Conservation (phyloP, 1,140 invertebrate genomes). For the Drosophila persimilis region DNA sequence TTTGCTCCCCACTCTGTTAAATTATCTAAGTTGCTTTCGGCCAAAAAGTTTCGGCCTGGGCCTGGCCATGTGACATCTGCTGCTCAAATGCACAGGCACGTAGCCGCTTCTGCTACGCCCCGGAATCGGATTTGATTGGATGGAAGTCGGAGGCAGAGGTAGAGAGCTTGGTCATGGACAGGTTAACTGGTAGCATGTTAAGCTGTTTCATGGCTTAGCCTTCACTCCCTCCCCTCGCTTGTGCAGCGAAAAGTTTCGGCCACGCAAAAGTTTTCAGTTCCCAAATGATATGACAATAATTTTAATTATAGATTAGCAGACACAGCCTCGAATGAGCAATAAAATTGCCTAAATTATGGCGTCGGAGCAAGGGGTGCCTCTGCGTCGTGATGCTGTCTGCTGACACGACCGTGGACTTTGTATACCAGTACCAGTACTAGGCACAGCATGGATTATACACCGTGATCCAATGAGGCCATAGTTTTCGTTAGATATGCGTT, state of each 20-base stretch:
- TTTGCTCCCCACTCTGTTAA: constrained; percentile 32
- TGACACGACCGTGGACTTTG: too few relatives aligned
- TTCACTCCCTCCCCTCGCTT: neutral
- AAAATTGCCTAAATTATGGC: constrained; percentile 52
- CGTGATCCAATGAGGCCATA: too few relatives aligned
- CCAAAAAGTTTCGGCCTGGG: constrained; percentile 58
- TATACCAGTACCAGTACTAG: too few relatives aligned
- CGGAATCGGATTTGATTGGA: constrained; percentile 23
- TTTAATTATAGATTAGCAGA: constrained; percentile 73
- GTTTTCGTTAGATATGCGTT: too few relatives aligned
- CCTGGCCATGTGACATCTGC: constrained; percentile 64
- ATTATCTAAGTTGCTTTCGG: constrained; percentile 68
- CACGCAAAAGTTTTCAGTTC: constrained; percentile 50
- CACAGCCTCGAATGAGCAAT: constrained; percentile 56
- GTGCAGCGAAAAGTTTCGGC: constrained; percentile 31
- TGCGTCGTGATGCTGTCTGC: too few relatives aligned
- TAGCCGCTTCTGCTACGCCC: constrained; percentile 30
- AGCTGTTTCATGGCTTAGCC: constrained; percentile 54
- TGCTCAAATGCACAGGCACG: constrained; percentile 76
- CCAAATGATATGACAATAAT: constrained; percentile 74
- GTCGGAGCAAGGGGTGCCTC: neutral
- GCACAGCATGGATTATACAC: too few relatives aligned
- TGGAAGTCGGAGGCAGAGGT: neutral
- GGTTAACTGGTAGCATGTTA: constrained; percentile 70
- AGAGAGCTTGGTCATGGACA: constrained; percentile 30